Evolutionary conservation across 2,113 vertebrate species (phyloP).

Genomic region (Oncorhynchus keta): DNA sequence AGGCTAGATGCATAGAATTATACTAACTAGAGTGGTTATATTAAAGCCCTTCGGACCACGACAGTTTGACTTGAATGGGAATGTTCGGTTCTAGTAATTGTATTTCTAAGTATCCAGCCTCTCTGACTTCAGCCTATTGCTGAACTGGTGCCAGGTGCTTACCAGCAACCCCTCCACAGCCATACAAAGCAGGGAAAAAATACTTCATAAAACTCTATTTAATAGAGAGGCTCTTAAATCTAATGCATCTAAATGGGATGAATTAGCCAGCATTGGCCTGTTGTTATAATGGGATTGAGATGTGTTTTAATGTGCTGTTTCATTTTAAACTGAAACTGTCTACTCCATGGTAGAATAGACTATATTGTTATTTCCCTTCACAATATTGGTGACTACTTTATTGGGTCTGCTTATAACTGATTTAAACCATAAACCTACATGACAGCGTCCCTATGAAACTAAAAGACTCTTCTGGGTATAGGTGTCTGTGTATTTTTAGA

Average conservation of each 20-base stretch:
- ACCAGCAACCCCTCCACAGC: slow-evolving; percentile 1
- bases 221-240: not conserved
- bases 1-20: too few species aligned
- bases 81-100: too few species aligned
- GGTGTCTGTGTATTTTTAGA: not conserved
- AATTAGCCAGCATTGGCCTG: slow-evolving; percentile 3
- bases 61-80: too few species aligned
- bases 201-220: slow-evolving; percentile 6
- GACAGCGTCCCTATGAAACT: not conserved
- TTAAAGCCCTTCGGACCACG: too few species aligned
- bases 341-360: too few species aligned
- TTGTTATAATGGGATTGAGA: not conserved
- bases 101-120: too few species aligned
- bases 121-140: too few species aligned
- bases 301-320: too few species aligned
- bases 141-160: slow-evolving; percentile 15
- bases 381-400: not conserved
- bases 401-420: not conserved
- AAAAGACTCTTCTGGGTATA: not conserved
- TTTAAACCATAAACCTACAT: not conserved
- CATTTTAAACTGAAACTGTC: too few species aligned
- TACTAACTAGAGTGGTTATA: too few species aligned
- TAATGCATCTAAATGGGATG: slow-evolving; percentile 30
- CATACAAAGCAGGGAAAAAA: not conserved
- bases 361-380: not conserved